Base-by-base conservation (phyloP, 2,888 invertebrate genomes). In the Noctuana brunneofusca region DNA sequence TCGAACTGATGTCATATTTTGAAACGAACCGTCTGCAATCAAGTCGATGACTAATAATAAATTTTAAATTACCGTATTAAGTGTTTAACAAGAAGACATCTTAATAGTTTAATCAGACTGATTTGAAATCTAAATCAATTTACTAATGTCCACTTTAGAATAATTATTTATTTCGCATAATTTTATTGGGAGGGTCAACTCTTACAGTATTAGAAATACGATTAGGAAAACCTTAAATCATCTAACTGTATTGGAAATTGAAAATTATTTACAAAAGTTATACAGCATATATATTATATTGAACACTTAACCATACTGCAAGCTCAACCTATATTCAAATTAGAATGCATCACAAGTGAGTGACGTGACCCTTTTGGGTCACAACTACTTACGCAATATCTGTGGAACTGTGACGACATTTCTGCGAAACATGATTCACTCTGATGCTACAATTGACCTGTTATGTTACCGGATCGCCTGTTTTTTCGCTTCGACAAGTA, bases 391-490 rank as follows among this genome's bases (percentile, higher is more conserved):
- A 64, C 67, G 65, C 68, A 66, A 72, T 63, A 75, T 86, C 77
- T 75, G 80, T 78, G 83, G 84, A 85, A 85, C 66, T 82, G 83
- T 86, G 87, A 87, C 86, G 83, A 81, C 74, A 81, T 78, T 86
- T 81, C 80, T 78, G 71, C 71, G 79, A 84, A 83, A 71, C 67
- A 72, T 88, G 89, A 87, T 66, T 88, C 88, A 89, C 68, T 54
- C 57, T 62, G 60, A 70, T 74, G 70, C 73, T 67, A 71, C 71
- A 69, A 70, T 69, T 73, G 73, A 74, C 72, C 75, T 73, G 74
- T 74, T 76, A 68, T 71, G 69, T 71, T 68, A 68, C 67, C 68
- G 71, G 70, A 70, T 69, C 66, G 68, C 63, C 63, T 58, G 63
- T 86, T 86, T 87, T 87, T 63, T 86, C 84, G 78, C 81, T 76